A percentile compares a stretch with the other conserved stretches of the same genome.
These are phyloP conservation scores for Omphaloscelis lunosa DNA, from an alignment of 2,888 invertebrate genomes.

Conservation along the genomic window DNA sequence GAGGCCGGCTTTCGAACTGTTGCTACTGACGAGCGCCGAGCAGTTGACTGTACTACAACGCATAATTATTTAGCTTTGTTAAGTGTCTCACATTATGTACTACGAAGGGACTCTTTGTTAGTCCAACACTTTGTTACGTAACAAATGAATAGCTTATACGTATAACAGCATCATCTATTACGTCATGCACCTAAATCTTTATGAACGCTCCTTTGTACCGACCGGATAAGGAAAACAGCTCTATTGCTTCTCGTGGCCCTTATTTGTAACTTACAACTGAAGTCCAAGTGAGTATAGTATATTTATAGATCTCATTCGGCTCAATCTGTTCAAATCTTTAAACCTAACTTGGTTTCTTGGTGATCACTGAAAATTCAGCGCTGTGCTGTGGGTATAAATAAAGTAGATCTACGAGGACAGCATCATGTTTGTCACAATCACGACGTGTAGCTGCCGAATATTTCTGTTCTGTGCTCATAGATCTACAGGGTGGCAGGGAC, in stretches of 20 bases:
- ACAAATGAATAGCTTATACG: constrained; percentile 1
- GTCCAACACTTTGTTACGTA: not conserved
- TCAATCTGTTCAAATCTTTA: not conserved
- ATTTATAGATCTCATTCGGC: not conserved
- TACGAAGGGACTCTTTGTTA: not conserved
- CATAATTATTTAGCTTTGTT: constrained; percentile 1
- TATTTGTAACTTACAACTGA: constrained; percentile 5
- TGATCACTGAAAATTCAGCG: too few species aligned
- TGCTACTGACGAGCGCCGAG: not conserved
- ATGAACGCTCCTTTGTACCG: constrained; percentile 23
- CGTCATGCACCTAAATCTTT: constrained; percentile 7
- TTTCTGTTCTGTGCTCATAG: not conserved
- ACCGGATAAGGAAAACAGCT: not conserved
- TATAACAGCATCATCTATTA: constrained; percentile 10
- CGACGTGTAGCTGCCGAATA: not conserved
- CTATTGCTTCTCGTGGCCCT: constrained; percentile 27
- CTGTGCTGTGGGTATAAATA: not conserved
- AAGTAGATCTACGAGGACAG: not conserved
- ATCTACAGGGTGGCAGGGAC: too few species aligned
- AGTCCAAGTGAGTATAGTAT: constrained; percentile 26
- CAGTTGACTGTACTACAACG: not conserved
- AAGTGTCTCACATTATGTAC: not conserved
- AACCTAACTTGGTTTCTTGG: not conserved
- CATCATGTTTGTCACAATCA: not conserved
- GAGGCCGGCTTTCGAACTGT: not conserved